phyloP scores from a whole-genome alignment of 2,888 invertebrate species.

The Ornithoptera priamus region DNA sequence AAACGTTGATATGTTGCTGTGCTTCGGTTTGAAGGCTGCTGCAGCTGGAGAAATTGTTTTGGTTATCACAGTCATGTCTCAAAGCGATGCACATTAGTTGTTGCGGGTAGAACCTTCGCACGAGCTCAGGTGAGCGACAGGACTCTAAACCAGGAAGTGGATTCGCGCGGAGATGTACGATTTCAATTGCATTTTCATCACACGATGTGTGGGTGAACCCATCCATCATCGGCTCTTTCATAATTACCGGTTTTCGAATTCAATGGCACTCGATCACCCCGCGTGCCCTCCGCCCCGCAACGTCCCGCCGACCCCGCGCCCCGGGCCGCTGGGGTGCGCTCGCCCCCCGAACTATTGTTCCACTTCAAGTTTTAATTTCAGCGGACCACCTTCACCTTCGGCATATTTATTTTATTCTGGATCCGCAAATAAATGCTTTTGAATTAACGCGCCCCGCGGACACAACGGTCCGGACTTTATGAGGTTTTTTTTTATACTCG shows the following conservation, averaged over 20 bases:
- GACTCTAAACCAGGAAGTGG: no score
- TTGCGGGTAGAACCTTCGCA: no score
- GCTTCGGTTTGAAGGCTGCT: no score
- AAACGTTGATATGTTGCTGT: no score
- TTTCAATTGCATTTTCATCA: background rate
- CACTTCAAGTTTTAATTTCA: conserved; percentile 48
- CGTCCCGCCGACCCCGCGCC: no score
- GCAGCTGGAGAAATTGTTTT: no score
- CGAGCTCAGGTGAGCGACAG: no score
- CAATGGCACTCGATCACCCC: conserved; percentile 30
- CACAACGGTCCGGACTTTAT: conserved; percentile 46
- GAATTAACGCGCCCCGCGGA: conserved; percentile 43
- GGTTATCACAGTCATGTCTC: no score
- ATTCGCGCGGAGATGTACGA: no score
- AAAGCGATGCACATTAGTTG: no score
- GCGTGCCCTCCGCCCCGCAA: conserved; percentile 36
- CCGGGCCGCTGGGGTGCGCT: conserved; percentile 30
- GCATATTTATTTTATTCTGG: conserved; percentile 43
- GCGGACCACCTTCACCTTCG: conserved; percentile 43
- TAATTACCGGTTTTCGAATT: conserved; percentile 34
- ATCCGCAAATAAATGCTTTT: conserved; percentile 47
- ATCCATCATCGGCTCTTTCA: conserved; percentile 19
- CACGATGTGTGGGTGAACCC: background rate
- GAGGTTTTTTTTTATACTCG: conserved; percentile 48
- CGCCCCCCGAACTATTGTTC: conserved; percentile 42